Evolutionary conservation across 2,797 vertebrate genomes (phyloP).

Genomic region (Neomorphus geoffroyi): DNA sequence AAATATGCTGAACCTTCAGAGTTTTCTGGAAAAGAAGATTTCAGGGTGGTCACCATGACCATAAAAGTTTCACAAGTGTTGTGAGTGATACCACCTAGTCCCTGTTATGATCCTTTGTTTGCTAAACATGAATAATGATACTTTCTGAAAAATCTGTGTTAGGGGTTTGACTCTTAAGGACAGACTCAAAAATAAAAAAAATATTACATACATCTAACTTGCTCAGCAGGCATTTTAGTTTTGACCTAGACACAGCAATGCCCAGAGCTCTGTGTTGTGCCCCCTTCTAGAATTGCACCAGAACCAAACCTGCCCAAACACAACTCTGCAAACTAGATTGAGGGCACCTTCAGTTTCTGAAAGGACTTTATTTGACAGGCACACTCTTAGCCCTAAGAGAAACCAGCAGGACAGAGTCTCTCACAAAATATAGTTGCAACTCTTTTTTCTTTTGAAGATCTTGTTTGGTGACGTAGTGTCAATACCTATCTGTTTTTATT

Average conservation of each 20-base stretch:
- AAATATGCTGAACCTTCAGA: neutral
- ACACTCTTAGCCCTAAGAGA: neutral
- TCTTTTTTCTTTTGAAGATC: neutral
- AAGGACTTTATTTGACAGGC: neutral
- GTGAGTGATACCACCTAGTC: neutral
- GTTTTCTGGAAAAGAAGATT: neutral
- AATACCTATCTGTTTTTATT: neutral
- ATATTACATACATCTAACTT: neutral
- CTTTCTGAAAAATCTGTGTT: neutral
- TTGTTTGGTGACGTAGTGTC: neutral
- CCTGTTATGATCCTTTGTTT: neutral
- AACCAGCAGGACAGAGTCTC: neutral
- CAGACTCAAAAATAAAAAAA: neutral
- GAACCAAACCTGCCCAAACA: neutral
- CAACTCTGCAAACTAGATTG: neutral
- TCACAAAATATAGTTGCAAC: neutral
- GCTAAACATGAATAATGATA: neutral
- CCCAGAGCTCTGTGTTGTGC: neutral
- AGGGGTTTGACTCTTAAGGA: neutral
- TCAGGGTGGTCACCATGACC: neutral
- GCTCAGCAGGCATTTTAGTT: neutral
- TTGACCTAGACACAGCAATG: neutral
- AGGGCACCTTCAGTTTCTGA: neutral
- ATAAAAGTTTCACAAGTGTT: neutral
- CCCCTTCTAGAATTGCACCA: neutral